Conservation (phyloP, 2,888 invertebrate genomes). For the Nasonia oneida region DNA sequence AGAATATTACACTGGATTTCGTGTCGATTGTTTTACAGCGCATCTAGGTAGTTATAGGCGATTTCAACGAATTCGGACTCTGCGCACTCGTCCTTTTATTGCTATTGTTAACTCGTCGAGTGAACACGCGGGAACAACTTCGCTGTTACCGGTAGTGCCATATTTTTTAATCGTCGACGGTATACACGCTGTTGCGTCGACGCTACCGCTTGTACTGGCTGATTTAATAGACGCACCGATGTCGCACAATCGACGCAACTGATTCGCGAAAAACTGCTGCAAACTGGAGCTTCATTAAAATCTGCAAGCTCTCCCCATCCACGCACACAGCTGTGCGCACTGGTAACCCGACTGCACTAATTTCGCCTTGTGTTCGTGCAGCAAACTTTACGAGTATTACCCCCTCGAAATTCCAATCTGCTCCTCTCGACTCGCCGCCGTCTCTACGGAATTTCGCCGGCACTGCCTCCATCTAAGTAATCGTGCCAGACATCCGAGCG, state of each 20-base stretch:
- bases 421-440: not conserved
- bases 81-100: not conserved
- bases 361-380: not conserved
- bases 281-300: not conserved
- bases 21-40: not conserved
- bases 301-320: not conserved
- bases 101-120: not conserved
- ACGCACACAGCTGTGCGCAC: no score
- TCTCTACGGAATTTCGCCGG: not conserved
- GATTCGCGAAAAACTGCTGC: not conserved
- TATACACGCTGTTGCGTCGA: not conserved
- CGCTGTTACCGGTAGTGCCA: not conserved
- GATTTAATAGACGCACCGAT: not conserved
- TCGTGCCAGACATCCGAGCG: not conserved
- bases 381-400: not conserved
- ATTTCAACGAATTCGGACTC: not conserved
- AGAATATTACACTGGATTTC: not conserved
- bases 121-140: not conserved
- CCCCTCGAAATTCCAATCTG: not conserved
- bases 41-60: not conserved
- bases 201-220: not conserved
- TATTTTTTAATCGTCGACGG: slow-evolving; percentile 7
- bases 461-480: not conserved
- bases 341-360: not conserved
- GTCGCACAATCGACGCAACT: not conserved